Evolutionary conservation across 2,113 vertebrate species (phyloP).

Genomic region (Microtus pennsylvanicus): DNA sequence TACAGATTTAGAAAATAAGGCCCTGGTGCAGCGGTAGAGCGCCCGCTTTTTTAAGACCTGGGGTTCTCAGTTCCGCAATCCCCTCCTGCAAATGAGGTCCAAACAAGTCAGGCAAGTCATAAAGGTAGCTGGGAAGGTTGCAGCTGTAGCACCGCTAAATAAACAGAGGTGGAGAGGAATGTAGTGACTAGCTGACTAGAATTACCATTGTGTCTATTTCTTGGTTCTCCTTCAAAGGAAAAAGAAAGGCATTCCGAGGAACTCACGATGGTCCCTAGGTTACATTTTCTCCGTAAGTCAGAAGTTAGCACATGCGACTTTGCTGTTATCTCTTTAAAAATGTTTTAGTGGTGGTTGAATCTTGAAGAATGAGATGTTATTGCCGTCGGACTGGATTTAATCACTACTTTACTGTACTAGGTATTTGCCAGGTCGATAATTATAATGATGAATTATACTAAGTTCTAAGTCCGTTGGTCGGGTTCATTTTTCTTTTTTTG

Average conservation of each 20-base stretch:
- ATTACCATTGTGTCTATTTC: neutral
- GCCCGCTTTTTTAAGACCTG: neutral
- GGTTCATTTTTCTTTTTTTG: neutral
- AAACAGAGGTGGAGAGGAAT: neutral
- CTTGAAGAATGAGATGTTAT: neutral
- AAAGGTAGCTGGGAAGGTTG: neutral
- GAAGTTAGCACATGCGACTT: slow-evolving; percentile 36
- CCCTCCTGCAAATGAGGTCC: neutral
- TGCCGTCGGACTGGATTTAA: neutral
- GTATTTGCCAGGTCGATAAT: neutral
- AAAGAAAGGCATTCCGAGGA: neutral
- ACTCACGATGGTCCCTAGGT: neutral
- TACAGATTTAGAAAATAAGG: neutral
- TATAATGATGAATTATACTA: neutral
- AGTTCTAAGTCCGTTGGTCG: neutral
- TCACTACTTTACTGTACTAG: neutral
- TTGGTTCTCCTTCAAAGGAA: slow-evolving; percentile 6
- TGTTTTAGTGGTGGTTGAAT: neutral
- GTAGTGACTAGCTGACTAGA: neutral
- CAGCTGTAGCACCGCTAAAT: no score
- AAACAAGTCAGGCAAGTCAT: neutral
- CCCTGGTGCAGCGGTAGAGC: neutral
- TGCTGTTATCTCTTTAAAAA: neutral
- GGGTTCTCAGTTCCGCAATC: neutral
- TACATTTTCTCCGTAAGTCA: neutral